phyloP scores from a whole-genome alignment of 2,797 vertebrate genomes.

The Arrhamphus sclerolepis region DNA sequence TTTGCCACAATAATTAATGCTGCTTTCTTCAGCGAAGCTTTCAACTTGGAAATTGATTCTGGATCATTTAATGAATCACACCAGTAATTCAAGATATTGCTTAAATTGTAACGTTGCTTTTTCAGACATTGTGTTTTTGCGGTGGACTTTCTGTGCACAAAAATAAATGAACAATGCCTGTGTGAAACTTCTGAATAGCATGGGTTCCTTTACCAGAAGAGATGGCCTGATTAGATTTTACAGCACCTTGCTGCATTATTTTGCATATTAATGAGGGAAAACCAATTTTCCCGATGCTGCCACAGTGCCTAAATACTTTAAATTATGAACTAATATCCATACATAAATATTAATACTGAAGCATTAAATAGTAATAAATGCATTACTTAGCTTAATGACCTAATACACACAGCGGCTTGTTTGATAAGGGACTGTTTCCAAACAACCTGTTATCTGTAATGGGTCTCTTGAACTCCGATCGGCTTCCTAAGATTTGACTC shows the following conservation, averaged over 20 bases:
- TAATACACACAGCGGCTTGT: constrained; percentile 22
- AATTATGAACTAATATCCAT: constrained; percentile 56
- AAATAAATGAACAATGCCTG: constrained; percentile 9
- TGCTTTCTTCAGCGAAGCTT: constrained; percentile 22
- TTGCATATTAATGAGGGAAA: constrained; percentile 68
- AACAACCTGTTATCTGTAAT: constrained; percentile 45
- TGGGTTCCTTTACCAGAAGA: constrained; percentile 19
- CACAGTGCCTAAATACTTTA: constrained; percentile 31
- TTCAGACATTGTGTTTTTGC: constrained; percentile 11
- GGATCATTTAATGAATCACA: constrained; percentile 28
- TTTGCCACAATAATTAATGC: constrained; percentile 9
- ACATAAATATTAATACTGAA: constrained; percentile 52
- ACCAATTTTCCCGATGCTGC: constrained; percentile 43
- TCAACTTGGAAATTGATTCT: constrained; percentile 39
- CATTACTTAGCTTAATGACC: constrained; percentile 52
- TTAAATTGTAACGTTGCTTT: constrained; percentile 22
- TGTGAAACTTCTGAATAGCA: constrained; percentile 32
- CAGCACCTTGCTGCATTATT: constrained; percentile 66
- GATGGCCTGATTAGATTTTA: constrained; percentile 62
- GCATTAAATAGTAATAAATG: constrained; percentile 51
- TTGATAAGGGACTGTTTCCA: constrained; percentile 35
- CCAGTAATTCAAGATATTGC: constrained; percentile 21
- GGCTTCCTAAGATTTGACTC: constrained; percentile 12
- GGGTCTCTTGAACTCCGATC: constrained; percentile 16
- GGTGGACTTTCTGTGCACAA: constrained; percentile 6